phyloP scores from a whole-genome alignment of 2,888 invertebrate species.

The Campoplex nolae region DNA sequence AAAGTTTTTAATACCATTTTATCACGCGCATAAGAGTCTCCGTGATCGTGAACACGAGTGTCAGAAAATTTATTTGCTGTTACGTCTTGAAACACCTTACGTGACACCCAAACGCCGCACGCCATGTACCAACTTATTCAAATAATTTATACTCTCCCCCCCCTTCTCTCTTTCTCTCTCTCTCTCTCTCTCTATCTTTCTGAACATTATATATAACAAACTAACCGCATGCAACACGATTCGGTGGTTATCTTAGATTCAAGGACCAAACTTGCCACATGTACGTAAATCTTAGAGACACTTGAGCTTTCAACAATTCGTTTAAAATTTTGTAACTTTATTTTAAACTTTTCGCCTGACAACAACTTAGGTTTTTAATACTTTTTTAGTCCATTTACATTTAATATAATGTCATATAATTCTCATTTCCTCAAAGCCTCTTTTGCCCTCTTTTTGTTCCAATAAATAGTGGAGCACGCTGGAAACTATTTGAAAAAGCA shows the following conservation, averaged over 20 bases:
- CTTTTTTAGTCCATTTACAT: too few relatives aligned
- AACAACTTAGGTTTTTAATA: too few relatives aligned
- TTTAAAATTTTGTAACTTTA: neutral
- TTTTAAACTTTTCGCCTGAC: neutral
- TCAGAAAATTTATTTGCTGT: conserved; percentile 30
- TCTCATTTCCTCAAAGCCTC: neutral
- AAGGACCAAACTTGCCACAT: neutral
- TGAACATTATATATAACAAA: conserved; percentile 8
- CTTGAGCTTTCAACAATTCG: conserved; percentile 13
- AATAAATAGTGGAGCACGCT: neutral
- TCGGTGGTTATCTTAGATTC: conserved; percentile 23
- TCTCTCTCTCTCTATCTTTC: neutral
- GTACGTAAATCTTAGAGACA: conserved; percentile 29
- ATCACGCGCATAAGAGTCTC: neutral
- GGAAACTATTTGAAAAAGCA: neutral
- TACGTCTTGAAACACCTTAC: conserved; percentile 43
- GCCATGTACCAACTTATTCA: conserved; percentile 72
- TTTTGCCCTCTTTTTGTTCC: neutral
- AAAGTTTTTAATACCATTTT: neutral
- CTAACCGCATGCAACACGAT: conserved; percentile 28
- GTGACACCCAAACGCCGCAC: conserved; percentile 36
- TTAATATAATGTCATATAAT: neutral
- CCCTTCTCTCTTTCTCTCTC: conserved; percentile 21
- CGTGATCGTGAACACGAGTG: conserved; percentile 3
- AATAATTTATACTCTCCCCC: conserved; percentile 75